Conservation (phyloP, 2,797 vertebrate species). For the Falco cherrug region DNA sequence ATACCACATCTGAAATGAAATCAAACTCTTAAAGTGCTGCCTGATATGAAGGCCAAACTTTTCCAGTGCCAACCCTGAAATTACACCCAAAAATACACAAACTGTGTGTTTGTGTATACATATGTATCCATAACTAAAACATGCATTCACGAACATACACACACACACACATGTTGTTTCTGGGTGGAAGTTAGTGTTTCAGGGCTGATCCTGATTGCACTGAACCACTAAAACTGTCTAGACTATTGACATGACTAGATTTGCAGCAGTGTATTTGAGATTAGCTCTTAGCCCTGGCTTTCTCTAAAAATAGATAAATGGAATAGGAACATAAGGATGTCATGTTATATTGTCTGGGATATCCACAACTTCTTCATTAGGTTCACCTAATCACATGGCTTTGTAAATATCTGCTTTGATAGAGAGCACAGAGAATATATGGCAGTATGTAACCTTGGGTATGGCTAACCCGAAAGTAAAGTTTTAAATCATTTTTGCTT, state of each 20-base stretch:
- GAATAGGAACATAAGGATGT: neutral
- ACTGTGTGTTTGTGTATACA: neutral
- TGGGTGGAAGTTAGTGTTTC: neutral
- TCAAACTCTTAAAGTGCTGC: neutral
- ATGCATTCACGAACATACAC: neutral
- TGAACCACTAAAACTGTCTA: neutral
- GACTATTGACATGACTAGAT: neutral
- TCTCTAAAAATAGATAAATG: neutral
- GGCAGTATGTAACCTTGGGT: neutral
- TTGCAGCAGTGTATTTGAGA: neutral
- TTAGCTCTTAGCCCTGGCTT: neutral
- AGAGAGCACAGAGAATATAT: too few species aligned
- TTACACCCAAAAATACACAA: neutral
- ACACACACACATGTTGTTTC: neutral
- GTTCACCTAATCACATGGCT: neutral
- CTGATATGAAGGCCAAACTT: neutral
- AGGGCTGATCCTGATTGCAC: neutral
- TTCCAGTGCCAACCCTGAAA: neutral
- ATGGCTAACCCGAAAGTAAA: neutral
- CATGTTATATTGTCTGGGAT: neutral
- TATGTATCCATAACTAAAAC: neutral
- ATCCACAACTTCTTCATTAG: neutral
- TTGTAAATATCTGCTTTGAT: neutral
- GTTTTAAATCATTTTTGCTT: neutral
- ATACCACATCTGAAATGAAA: neutral